Evolutionary conservation across 2,888 invertebrate species (phyloP).

Genomic region (Ectemnius lituratus): DNA sequence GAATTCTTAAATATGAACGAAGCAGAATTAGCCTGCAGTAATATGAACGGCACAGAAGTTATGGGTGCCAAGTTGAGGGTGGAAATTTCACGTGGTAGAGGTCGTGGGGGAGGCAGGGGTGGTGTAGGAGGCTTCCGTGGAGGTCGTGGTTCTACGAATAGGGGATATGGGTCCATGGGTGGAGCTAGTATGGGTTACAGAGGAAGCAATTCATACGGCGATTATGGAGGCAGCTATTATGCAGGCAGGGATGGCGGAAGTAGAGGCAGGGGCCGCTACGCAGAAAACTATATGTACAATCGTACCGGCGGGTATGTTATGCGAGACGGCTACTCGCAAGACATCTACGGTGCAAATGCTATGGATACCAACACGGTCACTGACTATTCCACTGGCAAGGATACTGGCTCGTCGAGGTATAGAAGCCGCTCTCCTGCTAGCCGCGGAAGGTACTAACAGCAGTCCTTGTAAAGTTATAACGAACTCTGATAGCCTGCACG

Average conservation of each 20-base stretch:
- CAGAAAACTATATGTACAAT: slow-evolving; percentile 73
- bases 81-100: slow-evolving; percentile 90
- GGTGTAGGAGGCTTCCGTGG: slow-evolving; percentile 82
- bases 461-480: slow-evolving; percentile 62
- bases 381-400: slow-evolving; percentile 75
- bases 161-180: slow-evolving; percentile 77
- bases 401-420: slow-evolving; percentile 78
- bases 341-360: slow-evolving; percentile 71
- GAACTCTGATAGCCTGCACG: slow-evolving; percentile 34
- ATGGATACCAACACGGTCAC: slow-evolving; percentile 65
- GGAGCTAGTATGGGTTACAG: slow-evolving; percentile 77
- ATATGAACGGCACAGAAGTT: slow-evolving; percentile 92
- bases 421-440: slow-evolving; percentile 79
- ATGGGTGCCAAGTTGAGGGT: slow-evolving; percentile 92
- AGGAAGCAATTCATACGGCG: slow-evolving; percentile 79
- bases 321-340: slow-evolving; percentile 73
- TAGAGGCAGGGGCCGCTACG: slow-evolving; percentile 74
- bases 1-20: slow-evolving; percentile 94
- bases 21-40: slow-evolving; percentile 93
- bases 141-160: slow-evolving; percentile 79
- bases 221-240: slow-evolving; percentile 74
- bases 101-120: slow-evolving; percentile 84
- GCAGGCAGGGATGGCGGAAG: slow-evolving; percentile 72
- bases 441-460: slow-evolving; percentile 79
- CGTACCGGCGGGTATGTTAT: slow-evolving; percentile 72